phyloP scores from a whole-genome alignment of 1,140 invertebrate species.

The Prorops nasuta region DNA sequence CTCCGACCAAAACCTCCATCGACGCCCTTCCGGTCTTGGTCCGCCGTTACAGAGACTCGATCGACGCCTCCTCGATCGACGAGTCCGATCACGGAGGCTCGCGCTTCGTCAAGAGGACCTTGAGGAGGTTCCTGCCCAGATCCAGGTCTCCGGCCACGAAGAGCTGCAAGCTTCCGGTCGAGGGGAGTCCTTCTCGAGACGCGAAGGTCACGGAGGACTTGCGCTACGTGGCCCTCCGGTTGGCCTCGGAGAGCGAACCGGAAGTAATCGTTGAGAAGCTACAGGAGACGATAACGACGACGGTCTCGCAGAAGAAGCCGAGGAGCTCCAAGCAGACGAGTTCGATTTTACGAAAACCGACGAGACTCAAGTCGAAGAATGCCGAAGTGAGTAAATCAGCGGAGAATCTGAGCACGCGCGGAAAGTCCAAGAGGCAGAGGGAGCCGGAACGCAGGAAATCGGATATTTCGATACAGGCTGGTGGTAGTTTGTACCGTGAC shows the following conservation, averaged over 20 bases:
- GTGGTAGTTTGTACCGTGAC: constrained; percentile 23
- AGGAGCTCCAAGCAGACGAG: constrained; percentile 23
- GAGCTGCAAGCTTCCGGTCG: no score
- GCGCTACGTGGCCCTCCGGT: no score
- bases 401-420: constrained; percentile 31
- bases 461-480: constrained; percentile 46
- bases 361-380: constrained; percentile 38
- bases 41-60: constrained; percentile 26
- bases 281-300: background rate
- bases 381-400: constrained; percentile 43
- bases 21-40: constrained; percentile 20
- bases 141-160: constrained; percentile 25
- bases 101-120: constrained; percentile 4
- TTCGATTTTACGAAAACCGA: constrained; percentile 36
- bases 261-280: background rate
- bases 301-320: constrained; percentile 14
- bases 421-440: constrained; percentile 33
- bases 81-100: constrained; percentile 19
- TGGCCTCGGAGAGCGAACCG: no score
- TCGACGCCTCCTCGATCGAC: constrained; percentile 27
- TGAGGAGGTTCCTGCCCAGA: constrained; percentile 14
- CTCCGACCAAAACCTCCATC: constrained; percentile 22
- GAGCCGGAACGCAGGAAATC: constrained; percentile 46
- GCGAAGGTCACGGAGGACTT: no score
- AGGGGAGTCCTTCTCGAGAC: no score